Evolutionary conservation across 2,113 vertebrate genomes (phyloP).

Genomic region (Toxotes jaculatrix): DNA sequence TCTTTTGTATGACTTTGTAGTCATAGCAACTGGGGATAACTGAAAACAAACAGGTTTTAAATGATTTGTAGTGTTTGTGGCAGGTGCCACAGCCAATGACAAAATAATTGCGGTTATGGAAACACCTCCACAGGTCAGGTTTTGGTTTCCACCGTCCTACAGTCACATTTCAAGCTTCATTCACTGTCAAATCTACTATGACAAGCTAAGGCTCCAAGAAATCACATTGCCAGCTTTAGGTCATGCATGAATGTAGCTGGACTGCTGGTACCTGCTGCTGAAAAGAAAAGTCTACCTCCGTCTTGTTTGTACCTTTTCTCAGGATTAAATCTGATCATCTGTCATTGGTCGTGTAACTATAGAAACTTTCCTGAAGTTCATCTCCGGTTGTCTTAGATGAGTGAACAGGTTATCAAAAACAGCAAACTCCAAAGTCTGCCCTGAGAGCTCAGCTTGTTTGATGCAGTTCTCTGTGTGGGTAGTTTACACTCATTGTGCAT

Average conservation of each 20-base stretch:
- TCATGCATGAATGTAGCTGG: conserved; percentile 5
- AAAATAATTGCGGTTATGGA: conserved; percentile 17
- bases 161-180: conserved; percentile 35
- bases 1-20: background rate
- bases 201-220: conserved; percentile 24
- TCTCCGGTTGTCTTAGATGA: conserved; percentile 6
- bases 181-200: conserved; percentile 26
- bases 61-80: background rate
- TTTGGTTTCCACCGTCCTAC: conserved; percentile 10
- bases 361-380: conserved; percentile 18
- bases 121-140: conserved; percentile 4
- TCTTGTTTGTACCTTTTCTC: background rate
- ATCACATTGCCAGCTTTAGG: conserved; percentile 5
- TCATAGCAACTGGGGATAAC: background rate
- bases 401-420: conserved; percentile 6
- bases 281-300: conserved; percentile 1
- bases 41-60: background rate
- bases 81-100: background rate
- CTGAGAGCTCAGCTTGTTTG: conserved; percentile 22
- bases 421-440: background rate
- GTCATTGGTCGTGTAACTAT: background rate
- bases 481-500: background rate
- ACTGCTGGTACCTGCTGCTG: background rate
- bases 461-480: background rate
- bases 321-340: conserved; percentile 23